Evolutionary conservation across 1,140 invertebrate species (phyloP).

Genomic region (Pseudomyrmex flavicornis): DNA sequence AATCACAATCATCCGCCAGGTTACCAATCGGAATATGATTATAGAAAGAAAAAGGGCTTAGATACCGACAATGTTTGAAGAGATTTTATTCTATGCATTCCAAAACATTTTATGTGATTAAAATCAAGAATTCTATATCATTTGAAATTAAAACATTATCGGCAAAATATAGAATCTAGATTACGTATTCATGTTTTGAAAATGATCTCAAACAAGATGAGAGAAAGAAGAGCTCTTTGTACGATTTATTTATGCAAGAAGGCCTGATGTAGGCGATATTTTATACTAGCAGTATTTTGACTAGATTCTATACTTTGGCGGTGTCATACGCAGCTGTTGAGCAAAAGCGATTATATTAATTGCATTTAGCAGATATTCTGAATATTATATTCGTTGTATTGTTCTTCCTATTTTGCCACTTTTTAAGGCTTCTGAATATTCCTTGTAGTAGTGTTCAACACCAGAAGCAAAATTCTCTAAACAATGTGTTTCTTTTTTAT

Average conservation of each 20-base stretch:
- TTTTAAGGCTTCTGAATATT: not conserved
- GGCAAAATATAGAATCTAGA: constrained; percentile 7
- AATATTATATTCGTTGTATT: too few relatives aligned
- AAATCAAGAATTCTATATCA: not conserved
- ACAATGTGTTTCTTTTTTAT: too few relatives aligned
- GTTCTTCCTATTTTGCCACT: too few relatives aligned
- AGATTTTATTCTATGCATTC: constrained; percentile 11
- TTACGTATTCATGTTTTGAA: too few relatives aligned
- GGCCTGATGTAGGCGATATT: too few relatives aligned
- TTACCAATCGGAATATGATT: constrained; percentile 76
- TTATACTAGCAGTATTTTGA: too few relatives aligned
- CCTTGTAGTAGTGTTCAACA: not conserved
- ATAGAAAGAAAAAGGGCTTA: constrained; percentile 73
- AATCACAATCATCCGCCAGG: constrained; percentile 77
- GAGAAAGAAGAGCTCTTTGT: too few relatives aligned
- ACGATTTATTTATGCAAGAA: too few relatives aligned
- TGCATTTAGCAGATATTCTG: not conserved
- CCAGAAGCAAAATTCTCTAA: not conserved
- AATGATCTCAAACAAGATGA: too few relatives aligned
- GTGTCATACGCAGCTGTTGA: constrained; percentile 8
- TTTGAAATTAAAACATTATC: constrained; percentile 3
- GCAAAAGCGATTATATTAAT: constrained; percentile 1
- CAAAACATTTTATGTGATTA: not conserved
- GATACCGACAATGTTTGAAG: constrained; percentile 62
- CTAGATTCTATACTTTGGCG: constrained; percentile 21